Conservation (phyloP, 2,888 invertebrate genomes). For the Brassicogethes aeneus region DNA sequence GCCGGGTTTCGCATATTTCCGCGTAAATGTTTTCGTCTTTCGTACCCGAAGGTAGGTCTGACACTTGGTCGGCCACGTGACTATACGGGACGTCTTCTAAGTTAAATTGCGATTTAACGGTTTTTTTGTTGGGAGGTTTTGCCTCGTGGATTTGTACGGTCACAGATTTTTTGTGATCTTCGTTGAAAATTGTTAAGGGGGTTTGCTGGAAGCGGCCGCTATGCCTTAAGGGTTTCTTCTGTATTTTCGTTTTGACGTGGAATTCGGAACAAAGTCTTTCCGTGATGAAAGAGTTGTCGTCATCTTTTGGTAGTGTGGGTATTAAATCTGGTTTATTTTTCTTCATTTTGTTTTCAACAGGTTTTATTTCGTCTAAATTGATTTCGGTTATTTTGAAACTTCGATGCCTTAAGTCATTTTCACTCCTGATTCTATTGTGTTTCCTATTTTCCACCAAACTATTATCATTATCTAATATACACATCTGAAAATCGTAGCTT, state of each 20-base stretch:
- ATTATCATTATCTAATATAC: constrained; percentile 30
- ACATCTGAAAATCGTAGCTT: constrained; percentile 34
- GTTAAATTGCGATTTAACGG: constrained; percentile 27
- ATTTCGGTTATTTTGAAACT: constrained; percentile 20
- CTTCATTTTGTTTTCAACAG: constrained; percentile 16
- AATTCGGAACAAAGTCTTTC: constrained; percentile 62
- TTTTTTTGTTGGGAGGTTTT: constrained; percentile 46
- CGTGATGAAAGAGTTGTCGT: constrained; percentile 52
- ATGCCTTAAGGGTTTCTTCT: constrained; percentile 21
- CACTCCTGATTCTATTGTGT: constrained; percentile 2
- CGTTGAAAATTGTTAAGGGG: constrained; percentile 4
- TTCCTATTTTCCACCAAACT: constrained; percentile 14
- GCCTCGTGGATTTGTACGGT: constrained; percentile 45
- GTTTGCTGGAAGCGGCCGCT: constrained; percentile 15
- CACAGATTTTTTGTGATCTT: constrained; percentile 20
- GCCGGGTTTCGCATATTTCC: constrained; percentile 48
- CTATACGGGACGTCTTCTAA: constrained; percentile 62
- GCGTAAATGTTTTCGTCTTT: constrained; percentile 60
- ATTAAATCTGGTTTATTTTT: constrained; percentile 34
- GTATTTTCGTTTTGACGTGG: constrained; percentile 57
- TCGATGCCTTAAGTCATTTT: constrained; percentile 17
- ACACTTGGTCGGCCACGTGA: constrained; percentile 58
- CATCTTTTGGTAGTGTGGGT: constrained; percentile 31
- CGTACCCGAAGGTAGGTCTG: constrained; percentile 15
- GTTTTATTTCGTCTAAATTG: constrained; percentile 24